Percentiles rank a stretch among this genome's conserved stretches.
phyloP scores from a whole-genome alignment of 2,888 invertebrate genomes.

The Cetonia aurata region DNA sequence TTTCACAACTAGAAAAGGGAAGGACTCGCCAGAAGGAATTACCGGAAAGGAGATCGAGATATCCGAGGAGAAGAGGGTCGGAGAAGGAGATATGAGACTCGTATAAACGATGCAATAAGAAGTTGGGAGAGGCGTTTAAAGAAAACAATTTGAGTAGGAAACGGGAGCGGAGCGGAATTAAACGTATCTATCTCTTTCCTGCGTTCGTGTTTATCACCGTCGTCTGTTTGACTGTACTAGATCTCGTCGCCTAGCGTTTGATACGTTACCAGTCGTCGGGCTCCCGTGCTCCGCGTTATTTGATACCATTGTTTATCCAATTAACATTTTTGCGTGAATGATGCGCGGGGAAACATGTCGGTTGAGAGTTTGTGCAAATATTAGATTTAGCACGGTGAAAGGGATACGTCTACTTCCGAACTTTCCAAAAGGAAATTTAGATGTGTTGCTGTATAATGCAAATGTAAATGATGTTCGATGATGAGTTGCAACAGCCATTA shows the following conservation, averaged over 20 bases:
- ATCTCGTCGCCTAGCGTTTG: constrained; percentile 1
- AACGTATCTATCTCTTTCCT: constrained; percentile 47
- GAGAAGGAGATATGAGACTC: constrained; percentile 48
- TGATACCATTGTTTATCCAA: constrained; percentile 52
- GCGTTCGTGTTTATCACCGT: background rate
- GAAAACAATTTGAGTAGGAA: constrained; percentile 59
- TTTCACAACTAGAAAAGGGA: constrained; percentile 55
- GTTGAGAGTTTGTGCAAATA: constrained; percentile 35
- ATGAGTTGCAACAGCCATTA: constrained; percentile 12
- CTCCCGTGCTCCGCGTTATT: constrained; percentile 38
- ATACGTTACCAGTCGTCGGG: background rate
- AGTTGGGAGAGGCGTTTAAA: constrained; percentile 59
- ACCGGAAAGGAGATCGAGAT: constrained; percentile 50
- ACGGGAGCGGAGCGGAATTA: constrained; percentile 56
- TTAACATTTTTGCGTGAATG: constrained; percentile 53
- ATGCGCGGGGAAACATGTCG: constrained; percentile 40
- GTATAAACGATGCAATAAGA: constrained; percentile 57
- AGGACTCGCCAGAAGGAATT: constrained; percentile 50
- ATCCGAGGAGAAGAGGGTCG: constrained; percentile 47
- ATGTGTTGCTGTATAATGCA: constrained; percentile 23
- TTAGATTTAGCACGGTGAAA: constrained; percentile 20
- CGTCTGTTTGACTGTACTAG: background rate
- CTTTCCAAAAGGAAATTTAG: constrained; percentile 12
- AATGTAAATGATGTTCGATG: constrained; percentile 9
- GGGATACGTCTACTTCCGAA: background rate